Percentiles rank a stretch among this genome's conserved stretches.
These are phyloP conservation scores for Hirudo medicinalis DNA, from an alignment of 1,140 invertebrate species.

Conservation along the genomic window DNA sequence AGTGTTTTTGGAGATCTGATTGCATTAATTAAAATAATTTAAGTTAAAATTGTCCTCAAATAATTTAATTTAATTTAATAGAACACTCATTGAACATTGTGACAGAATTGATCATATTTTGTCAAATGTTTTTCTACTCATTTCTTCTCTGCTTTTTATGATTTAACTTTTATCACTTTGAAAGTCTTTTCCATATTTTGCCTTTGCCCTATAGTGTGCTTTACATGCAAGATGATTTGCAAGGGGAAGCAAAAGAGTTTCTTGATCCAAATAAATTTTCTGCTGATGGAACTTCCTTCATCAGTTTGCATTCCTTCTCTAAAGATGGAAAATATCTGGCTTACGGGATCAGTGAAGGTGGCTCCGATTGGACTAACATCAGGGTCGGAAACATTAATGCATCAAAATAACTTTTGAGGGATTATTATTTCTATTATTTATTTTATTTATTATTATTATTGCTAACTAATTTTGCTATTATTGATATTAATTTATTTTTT, in stretches of 20 bases:
- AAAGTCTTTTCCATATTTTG: no score
- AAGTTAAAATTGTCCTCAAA: no score
- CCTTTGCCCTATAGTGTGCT: conserved; percentile 58
- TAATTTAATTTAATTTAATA: no score
- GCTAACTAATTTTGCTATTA: neutral
- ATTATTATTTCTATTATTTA: neutral
- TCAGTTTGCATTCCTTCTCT: conserved; percentile 66
- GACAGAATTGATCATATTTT: no score
- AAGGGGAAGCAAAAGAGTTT: conserved; percentile 70
- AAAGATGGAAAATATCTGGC: conserved; percentile 78
- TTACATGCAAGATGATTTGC: conserved; percentile 71
- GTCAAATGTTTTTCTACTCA: no score
- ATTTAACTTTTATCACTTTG: no score
- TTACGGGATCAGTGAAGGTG: conserved; percentile 77
- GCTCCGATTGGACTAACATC: conserved; percentile 89
- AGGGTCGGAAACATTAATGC: conserved; percentile 33
- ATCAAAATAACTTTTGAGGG: neutral
- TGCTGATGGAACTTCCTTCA: conserved; percentile 77
- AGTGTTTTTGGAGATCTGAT: neutral
- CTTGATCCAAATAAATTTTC: conserved; percentile 86
- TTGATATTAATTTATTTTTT: neutral
- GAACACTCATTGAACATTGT: no score
- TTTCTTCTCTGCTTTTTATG: no score
- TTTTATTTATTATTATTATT: neutral
- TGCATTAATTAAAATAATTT: neutral